Evolutionary conservation across 2,113 vertebrate genomes (phyloP).

Genomic region (Anser brachyrhynchus): DNA sequence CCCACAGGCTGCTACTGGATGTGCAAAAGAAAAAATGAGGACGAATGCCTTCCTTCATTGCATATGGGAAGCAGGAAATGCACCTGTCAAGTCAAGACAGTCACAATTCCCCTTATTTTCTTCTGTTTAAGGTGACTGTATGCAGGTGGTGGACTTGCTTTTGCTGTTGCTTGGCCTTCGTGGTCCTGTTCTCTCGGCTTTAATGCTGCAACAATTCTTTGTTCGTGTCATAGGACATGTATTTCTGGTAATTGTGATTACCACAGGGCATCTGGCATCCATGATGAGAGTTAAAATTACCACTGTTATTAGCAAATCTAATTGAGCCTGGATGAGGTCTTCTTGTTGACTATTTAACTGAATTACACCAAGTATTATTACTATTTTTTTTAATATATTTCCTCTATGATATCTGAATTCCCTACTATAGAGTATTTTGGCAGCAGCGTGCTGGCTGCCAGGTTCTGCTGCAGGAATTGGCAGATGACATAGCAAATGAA

Average conservation of each 20-base stretch:
- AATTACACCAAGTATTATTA: background rate
- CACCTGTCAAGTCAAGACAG: background rate
- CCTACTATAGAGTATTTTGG: background rate
- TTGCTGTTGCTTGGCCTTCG: background rate
- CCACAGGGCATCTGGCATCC: background rate
- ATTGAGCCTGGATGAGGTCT: constrained; percentile 10
- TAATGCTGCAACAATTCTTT: background rate
- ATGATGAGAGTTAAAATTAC: background rate
- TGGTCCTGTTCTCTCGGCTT: background rate
- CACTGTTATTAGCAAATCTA: constrained; percentile 4
- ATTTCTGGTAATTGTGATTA: background rate
- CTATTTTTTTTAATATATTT: background rate
- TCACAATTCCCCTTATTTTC: background rate
- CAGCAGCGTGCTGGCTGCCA: background rate
- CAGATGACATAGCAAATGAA: background rate
- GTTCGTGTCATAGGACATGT: background rate
- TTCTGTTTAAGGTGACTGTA: background rate
- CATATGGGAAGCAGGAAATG: background rate
- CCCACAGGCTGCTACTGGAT: background rate
- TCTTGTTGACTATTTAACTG: background rate
- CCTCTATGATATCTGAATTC: constrained; percentile 31
- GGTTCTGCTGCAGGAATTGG: constrained; percentile 16
- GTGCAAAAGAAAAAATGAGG: background rate
- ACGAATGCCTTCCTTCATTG: background rate
- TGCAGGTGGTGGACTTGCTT: background rate